Evolutionary conservation across 1,140 invertebrate genomes (phyloP).

Genomic region (Venturia canescens): DNA sequence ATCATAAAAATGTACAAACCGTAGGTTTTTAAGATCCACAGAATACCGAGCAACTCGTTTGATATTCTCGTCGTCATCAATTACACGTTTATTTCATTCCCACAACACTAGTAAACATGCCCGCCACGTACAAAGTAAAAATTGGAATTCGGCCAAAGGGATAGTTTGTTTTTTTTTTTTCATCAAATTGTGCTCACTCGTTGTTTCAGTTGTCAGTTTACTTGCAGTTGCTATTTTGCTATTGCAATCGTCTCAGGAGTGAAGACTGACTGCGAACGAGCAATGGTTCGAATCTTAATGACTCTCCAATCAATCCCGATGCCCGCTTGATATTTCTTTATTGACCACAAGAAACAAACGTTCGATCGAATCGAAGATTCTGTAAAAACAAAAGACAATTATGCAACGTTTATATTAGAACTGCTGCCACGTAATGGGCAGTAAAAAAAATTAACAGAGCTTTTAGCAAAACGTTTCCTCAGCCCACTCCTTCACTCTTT

Average conservation of each 20-base stretch:
- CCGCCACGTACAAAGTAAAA: slow-evolving; percentile 46
- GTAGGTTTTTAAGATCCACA: not conserved
- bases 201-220: slow-evolving; percentile 20
- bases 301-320: too few relatives aligned
- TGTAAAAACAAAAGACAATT: too few relatives aligned
- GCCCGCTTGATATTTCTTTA: too few relatives aligned
- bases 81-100: slow-evolving; percentile 51
- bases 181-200: slow-evolving; percentile 33
- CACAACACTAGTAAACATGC: slow-evolving; percentile 45
- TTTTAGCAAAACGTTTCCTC: too few relatives aligned
- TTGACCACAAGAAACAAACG: too few relatives aligned
- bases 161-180: slow-evolving; percentile 52
- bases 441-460: too few relatives aligned
- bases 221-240: not conserved
- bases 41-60: not conserved
- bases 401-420: too few relatives aligned
- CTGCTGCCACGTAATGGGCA: too few relatives aligned
- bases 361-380: too few relatives aligned
- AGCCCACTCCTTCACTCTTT: too few relatives aligned
- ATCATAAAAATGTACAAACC: not conserved
- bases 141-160: slow-evolving; percentile 52
- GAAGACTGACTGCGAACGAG: too few relatives aligned
- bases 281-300: not conserved
- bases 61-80: slow-evolving; percentile 48
- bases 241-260: too few relatives aligned